Evolutionary conservation across 2,797 vertebrate genomes (phyloP).

Genomic region (Syndactyla subalaris): DNA sequence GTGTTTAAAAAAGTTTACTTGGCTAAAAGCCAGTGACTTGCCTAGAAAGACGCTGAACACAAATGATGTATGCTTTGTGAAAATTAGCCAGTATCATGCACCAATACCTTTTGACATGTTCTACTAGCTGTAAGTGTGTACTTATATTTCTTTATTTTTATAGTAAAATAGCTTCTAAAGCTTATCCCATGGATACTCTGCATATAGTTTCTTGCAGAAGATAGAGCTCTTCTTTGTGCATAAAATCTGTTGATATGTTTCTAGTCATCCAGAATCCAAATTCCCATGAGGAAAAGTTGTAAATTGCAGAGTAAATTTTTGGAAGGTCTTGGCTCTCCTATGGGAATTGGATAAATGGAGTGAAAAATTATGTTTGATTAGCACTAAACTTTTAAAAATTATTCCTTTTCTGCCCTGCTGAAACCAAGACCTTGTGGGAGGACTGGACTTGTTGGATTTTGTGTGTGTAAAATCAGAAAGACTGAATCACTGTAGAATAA

Average conservation of each 20-base stretch:
- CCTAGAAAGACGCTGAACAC: neutral
- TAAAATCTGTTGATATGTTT: neutral
- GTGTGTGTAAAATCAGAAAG: neutral
- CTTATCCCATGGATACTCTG: neutral
- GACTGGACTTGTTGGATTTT: neutral
- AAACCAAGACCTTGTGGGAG: neutral
- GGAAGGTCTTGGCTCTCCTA: neutral
- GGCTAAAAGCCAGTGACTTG: neutral
- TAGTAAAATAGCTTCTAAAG: neutral
- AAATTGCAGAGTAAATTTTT: neutral
- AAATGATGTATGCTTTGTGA: neutral
- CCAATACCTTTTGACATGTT: neutral
- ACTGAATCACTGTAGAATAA: accelerated
- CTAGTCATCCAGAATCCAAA: neutral
- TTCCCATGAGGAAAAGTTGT: neutral
- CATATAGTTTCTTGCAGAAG: neutral
- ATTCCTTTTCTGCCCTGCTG: neutral
- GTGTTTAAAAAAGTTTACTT: neutral
- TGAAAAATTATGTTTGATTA: neutral
- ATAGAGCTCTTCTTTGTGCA: neutral
- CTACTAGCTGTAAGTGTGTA: neutral
- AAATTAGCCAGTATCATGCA: neutral
- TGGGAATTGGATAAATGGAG: neutral
- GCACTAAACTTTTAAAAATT: neutral
- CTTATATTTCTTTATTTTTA: neutral